A percentile compares a stretch with the other conserved stretches of the same genome.
phyloP scores from a whole-genome alignment of 2,888 invertebrate genomes.

The Platycheirus rosarum region DNA sequence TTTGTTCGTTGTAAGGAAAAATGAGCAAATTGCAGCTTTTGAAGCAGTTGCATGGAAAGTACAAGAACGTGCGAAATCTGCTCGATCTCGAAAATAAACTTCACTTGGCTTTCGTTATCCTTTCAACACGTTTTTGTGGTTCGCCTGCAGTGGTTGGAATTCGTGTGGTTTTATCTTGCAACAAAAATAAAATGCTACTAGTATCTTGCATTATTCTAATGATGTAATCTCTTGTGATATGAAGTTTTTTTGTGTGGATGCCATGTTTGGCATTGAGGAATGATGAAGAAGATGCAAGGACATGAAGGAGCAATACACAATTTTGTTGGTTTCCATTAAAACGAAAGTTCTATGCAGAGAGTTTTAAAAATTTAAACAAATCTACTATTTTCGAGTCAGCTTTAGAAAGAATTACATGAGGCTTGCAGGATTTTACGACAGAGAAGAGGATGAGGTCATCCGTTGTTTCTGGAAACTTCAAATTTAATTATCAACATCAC shows the following conservation, averaged over 20 bases:
- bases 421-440: too few relatives aligned
- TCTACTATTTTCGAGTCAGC: too few relatives aligned
- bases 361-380: too few relatives aligned
- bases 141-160: constrained; percentile 8
- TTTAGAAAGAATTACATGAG: too few relatives aligned
- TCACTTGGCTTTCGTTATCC: constrained; percentile 47
- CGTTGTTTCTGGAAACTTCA: too few relatives aligned
- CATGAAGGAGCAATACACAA: not conserved
- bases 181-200: not conserved
- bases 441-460: too few relatives aligned
- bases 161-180: constrained; percentile 12
- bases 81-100: constrained; percentile 18
- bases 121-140: constrained; percentile 56
- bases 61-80: constrained; percentile 11
- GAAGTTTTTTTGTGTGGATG: not conserved
- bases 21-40: not conserved
- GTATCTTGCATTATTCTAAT: constrained; percentile 18
- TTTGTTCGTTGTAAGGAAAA: not conserved
- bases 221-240: constrained; percentile 9
- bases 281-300: not conserved
- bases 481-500: too few relatives aligned
- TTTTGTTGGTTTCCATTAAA: not conserved
- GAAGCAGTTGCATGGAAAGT: not conserved
- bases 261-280: not conserved
- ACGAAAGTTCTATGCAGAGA: too few relatives aligned